Conservation (phyloP, 2,888 invertebrate species). For the Mayetiola destructor region DNA sequence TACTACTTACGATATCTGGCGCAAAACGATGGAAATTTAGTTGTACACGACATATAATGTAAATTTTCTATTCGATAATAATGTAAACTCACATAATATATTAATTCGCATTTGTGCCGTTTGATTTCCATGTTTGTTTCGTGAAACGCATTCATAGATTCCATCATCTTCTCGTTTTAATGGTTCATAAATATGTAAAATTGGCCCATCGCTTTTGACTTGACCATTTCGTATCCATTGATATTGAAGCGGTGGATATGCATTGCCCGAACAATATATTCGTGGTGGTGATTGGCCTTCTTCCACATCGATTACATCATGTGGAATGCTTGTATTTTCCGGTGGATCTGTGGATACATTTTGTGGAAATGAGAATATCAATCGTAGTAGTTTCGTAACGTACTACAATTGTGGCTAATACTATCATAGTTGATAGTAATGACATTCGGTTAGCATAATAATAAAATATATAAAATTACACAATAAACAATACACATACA, state of each 20-base stretch:
- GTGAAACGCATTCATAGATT: slow-evolving; percentile 62
- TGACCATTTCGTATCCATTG: slow-evolving; percentile 34
- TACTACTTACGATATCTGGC: not conserved
- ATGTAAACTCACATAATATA: slow-evolving; percentile 61
- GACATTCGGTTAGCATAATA: not conserved
- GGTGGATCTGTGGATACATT: slow-evolving; percentile 48
- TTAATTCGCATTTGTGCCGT: slow-evolving; percentile 55
- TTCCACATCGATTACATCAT: slow-evolving; percentile 33
- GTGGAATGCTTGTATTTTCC: slow-evolving; percentile 65
- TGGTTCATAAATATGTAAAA: slow-evolving; percentile 48
- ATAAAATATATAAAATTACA: slow-evolving; percentile 8
- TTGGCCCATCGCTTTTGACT: slow-evolving; percentile 37
- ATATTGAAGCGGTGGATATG: slow-evolving; percentile 33
- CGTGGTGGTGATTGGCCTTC: slow-evolving; percentile 37
- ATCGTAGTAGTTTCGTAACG: not conserved
- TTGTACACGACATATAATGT: not conserved
- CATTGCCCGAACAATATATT: slow-evolving; percentile 40
- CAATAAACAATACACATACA: slow-evolving; percentile 46
- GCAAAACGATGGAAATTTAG: not conserved
- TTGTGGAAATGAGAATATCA: not conserved
- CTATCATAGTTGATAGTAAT: not conserved
- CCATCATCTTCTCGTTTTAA: slow-evolving; percentile 59
- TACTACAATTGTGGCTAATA: too few species aligned
- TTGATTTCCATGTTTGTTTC: slow-evolving; percentile 63
- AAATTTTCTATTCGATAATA: not conserved